Evolutionary conservation across 2,113 vertebrate genomes (phyloP).

Genomic region (Condylura cristata): DNA sequence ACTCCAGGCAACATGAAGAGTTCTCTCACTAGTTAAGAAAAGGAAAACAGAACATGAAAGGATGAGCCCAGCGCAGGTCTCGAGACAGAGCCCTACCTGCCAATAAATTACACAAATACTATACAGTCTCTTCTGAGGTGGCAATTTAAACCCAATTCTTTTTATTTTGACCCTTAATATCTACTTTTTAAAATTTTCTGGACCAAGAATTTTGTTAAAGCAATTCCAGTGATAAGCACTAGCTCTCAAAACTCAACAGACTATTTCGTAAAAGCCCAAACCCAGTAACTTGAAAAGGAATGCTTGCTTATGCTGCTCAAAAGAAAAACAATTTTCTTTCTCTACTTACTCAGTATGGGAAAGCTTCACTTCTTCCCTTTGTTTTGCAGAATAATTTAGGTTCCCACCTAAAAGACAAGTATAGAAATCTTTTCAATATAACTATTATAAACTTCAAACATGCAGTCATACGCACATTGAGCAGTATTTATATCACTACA

Average conservation of each 20-base stretch:
- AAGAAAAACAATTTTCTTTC: not conserved
- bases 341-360: conserved; percentile 90
- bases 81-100: not conserved
- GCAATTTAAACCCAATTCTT: not conserved
- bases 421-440: not conserved
- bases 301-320: not conserved
- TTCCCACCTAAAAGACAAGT: conserved; percentile 89
- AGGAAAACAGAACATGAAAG: not conserved
- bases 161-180: not conserved
- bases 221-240: not conserved
- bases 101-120: not conserved
- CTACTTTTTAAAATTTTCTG: not conserved
- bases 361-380: conserved; percentile 90
- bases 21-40: not conserved
- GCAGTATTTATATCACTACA: not conserved
- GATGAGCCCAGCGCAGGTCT: not conserved
- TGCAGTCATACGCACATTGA: not conserved
- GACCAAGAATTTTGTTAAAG: not conserved
- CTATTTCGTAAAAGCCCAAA: conserved; percentile 20
- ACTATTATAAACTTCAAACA: not conserved
- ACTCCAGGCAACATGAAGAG: not conserved
- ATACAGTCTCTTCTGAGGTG: not conserved
- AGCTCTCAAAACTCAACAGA: conserved; percentile 20
- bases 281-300: conserved; percentile 34
- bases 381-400: conserved; percentile 92